A percentile compares a stretch with the other conserved stretches of the same genome.
Conservation (phyloP, 2,113 vertebrate genomes). For the Chloropsis hardwickii region DNA sequence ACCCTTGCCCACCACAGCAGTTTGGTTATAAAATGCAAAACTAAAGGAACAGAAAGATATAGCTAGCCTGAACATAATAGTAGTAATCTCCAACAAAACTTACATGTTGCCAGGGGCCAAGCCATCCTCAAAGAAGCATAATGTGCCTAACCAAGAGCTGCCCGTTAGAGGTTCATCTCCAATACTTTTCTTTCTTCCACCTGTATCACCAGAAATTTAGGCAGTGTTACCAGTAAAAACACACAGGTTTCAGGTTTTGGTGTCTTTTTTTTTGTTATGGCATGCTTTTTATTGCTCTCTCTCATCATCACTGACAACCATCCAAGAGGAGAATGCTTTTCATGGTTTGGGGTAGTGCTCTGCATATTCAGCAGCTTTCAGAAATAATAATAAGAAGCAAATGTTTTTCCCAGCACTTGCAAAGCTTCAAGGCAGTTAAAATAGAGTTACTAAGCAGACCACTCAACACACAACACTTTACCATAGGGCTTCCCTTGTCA, state of each 20-base stretch:
- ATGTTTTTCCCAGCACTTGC: neutral
- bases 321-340: neutral
- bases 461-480: neutral
- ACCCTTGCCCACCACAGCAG: neutral
- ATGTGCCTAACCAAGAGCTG: neutral
- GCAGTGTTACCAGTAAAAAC: neutral
- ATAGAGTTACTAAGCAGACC: neutral
- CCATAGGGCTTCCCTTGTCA: neutral
- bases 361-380: neutral
- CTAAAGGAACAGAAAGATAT: neutral
- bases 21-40: neutral
- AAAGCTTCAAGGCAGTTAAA: neutral
- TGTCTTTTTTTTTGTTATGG: neutral
- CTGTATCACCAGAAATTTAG: neutral
- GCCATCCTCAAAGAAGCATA: neutral
- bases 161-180: neutral
- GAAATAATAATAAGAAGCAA: neutral
- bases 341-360: neutral
- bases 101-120: rapidly evolving
- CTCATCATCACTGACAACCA: neutral
- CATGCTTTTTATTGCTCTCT: neutral
- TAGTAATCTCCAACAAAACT: neutral
- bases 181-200: neutral
- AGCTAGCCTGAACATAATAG: neutral
- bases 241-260: neutral